Evolutionary conservation across 2,888 invertebrate genomes (phyloP).

Genomic region (Melinopterus prodromus): DNA sequence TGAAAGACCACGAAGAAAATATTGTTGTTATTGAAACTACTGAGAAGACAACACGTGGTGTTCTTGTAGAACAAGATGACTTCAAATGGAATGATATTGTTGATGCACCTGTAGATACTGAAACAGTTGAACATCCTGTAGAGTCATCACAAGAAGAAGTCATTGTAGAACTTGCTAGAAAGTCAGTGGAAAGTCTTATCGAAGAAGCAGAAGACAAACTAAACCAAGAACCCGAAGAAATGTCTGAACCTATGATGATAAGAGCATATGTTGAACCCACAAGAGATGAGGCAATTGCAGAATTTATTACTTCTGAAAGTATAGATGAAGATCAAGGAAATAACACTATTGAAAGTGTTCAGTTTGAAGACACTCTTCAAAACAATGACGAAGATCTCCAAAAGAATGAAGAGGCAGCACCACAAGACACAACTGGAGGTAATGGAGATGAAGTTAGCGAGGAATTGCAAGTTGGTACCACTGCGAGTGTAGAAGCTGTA

Average conservation of each 20-base stretch:
- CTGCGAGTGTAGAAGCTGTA: too few species aligned
- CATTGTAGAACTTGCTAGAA: not conserved
- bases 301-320: too few species aligned
- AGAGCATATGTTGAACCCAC: not conserved
- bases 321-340: too few species aligned
- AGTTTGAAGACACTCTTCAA: not conserved
- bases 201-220: not conserved
- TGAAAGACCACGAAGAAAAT: not conserved
- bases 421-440: not conserved
- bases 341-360: too few species aligned
- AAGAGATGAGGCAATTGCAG: too few species aligned
- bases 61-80: not conserved
- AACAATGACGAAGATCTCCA: not conserved
- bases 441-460: too few species aligned
- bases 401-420: not conserved
- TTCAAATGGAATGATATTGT: not conserved
- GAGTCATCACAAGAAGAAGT: not conserved
- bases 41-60: too few species aligned
- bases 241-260: not conserved
- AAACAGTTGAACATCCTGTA: not conserved
- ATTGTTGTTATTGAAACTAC: too few species aligned
- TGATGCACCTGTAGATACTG: not conserved
- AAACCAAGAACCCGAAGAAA: not conserved
- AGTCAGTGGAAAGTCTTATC: not conserved
- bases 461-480: too few species aligned